A percentile compares a stretch with the other conserved stretches of the same genome.
phyloP scores from a whole-genome alignment of 2,888 invertebrate genomes.

The Metellina segmentata region DNA sequence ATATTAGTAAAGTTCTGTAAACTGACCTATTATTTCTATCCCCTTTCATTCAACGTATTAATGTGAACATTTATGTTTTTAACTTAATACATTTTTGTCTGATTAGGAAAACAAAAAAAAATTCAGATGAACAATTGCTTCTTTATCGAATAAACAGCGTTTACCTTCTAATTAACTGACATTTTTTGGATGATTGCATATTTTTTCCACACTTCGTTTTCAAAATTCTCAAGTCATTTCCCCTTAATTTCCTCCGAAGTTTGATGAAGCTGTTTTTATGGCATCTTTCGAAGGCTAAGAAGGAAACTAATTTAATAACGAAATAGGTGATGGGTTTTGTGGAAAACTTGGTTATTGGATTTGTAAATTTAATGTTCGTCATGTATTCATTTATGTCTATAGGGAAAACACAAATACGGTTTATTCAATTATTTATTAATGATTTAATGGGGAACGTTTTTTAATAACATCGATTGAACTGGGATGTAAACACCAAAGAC shows the following conservation, averaged over 20 bases:
- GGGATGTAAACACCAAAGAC: too few relatives aligned
- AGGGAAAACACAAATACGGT: background rate
- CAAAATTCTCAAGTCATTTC: slow-evolving; percentile 27
- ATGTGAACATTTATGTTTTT: background rate
- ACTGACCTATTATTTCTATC: too few relatives aligned
- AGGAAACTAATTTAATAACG: slow-evolving; percentile 43
- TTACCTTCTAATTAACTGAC: background rate
- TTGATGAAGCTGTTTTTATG: slow-evolving; percentile 20
- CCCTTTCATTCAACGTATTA: background rate
- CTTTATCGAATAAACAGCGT: background rate
- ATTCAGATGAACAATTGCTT: background rate
- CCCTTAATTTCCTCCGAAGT: slow-evolving; percentile 38
- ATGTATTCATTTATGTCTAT: background rate
- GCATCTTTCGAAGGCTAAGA: slow-evolving; percentile 3
- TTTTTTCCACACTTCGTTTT: background rate
- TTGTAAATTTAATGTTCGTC: slow-evolving; percentile 5
- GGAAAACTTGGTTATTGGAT: slow-evolving; percentile 18
- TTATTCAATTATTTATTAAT: background rate
- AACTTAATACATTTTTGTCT: background rate
- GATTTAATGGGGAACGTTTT: background rate
- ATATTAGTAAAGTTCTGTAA: too few relatives aligned
- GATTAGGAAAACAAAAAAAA: background rate
- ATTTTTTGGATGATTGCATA: background rate
- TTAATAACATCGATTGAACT: background rate
- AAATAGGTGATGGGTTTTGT: slow-evolving; percentile 9